phyloP scores from a whole-genome alignment of 2,888 invertebrate species.

The Trichacis sp. region DNA sequence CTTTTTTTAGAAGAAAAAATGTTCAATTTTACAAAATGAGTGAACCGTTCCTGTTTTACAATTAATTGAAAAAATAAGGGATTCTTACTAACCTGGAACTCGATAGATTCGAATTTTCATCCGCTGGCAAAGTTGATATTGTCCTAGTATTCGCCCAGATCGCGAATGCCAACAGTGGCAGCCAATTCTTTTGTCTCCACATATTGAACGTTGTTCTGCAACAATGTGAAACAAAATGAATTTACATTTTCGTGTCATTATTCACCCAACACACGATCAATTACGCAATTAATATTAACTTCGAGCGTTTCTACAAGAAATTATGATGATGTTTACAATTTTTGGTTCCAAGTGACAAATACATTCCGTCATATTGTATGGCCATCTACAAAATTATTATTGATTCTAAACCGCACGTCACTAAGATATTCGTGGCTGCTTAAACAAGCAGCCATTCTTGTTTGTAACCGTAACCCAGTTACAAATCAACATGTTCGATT shows the following conservation, averaged over 20 bases:
- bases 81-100: conserved; percentile 68
- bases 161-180: conserved; percentile 49
- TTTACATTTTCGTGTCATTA: background rate
- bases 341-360: background rate
- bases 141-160: conserved; percentile 40
- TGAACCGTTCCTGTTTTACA: too few species aligned
- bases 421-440: conserved; percentile 18
- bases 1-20: background rate
- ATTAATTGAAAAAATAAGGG: too few species aligned
- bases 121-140: conserved; percentile 46
- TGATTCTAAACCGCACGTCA: conserved; percentile 21
- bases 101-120: conserved; percentile 58
- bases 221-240: too few species aligned
- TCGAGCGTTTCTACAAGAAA: too few species aligned
- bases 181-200: conserved; percentile 49
- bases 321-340: background rate
- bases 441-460: conserved; percentile 42
- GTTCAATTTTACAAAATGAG: too few species aligned
- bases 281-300: background rate
- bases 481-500: conserved; percentile 15
- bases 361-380: background rate
- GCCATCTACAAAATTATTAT: conserved; percentile 21
- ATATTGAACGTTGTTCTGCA: conserved; percentile 43
- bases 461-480: conserved; percentile 44
- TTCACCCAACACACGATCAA: background rate